These are phyloP conservation scores for Drosophila histrio DNA, from an alignment of 2,888 invertebrate genomes.

Conservation along the genomic window DNA sequence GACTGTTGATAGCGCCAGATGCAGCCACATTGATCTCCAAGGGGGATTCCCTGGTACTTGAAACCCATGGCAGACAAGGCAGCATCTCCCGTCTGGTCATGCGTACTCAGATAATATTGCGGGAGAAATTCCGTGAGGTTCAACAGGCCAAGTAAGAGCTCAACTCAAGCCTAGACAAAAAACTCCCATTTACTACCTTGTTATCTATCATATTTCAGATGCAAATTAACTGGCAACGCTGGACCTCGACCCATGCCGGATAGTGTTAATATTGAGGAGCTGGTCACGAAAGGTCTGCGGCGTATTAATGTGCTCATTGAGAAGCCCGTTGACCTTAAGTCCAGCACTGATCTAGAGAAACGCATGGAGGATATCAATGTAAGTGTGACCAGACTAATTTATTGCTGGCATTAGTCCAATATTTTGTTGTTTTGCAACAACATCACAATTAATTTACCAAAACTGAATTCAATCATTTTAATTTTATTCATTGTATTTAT, in stretches of 20 bases:
- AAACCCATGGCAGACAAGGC: conserved; percentile 86
- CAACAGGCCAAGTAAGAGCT: conserved; percentile 81
- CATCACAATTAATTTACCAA: conserved; percentile 6
- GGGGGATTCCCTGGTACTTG: conserved; percentile 90
- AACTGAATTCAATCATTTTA: conserved; percentile 6
- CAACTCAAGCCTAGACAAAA: background rate
- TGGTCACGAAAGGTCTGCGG: conserved; percentile 82
- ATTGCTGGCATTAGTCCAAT: conserved; percentile 2
- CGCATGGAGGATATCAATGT: conserved; percentile 83
- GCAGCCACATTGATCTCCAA: conserved; percentile 91
- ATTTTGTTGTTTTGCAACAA: background rate
- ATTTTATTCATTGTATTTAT: background rate
- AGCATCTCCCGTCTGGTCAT: conserved; percentile 83
- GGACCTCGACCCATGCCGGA: conserved; percentile 61
- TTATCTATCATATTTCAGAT: conserved; percentile 47
- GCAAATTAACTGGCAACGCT: conserved; percentile 50
- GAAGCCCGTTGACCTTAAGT: conserved; percentile 81
- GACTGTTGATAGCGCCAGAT: conserved; percentile 87
- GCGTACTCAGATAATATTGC: conserved; percentile 82
- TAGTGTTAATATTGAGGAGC: conserved; percentile 82
- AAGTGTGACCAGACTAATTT: conserved; percentile 62
- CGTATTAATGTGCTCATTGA: conserved; percentile 83
- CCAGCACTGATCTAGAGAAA: conserved; percentile 80
- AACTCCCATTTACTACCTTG: background rate
- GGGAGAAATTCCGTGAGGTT: conserved; percentile 84